phyloP scores from a whole-genome alignment of 2,113 vertebrate genomes.

The Gulo gulo region DNA sequence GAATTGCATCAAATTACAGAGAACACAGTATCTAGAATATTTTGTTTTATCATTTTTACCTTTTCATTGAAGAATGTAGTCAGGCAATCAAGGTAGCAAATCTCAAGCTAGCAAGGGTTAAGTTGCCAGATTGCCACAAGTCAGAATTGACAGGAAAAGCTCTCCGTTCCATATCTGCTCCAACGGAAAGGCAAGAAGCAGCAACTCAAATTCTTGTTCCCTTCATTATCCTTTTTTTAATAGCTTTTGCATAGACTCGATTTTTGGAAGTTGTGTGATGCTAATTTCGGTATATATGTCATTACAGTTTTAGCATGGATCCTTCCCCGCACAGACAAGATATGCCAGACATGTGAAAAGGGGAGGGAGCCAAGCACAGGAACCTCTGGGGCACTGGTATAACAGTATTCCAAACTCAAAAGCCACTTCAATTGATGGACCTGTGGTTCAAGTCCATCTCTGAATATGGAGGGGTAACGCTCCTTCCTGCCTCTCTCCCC shows the following conservation, averaged over 20 bases:
- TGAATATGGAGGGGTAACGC: neutral
- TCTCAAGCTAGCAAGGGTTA: neutral
- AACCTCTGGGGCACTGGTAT: neutral
- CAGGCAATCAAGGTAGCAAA: neutral
- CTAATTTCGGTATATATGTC: conserved; percentile 48
- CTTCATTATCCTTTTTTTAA: neutral
- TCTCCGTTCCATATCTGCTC: neutral
- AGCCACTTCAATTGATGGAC: no score
- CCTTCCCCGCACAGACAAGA: neutral
- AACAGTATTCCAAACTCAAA: neutral
- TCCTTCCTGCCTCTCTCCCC: neutral
- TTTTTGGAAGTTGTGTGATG: neutral
- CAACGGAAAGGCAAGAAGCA: neutral
- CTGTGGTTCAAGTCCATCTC: neutral
- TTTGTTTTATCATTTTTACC: neutral
- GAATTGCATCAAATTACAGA: neutral
- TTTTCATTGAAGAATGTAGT: neutral
- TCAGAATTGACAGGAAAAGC: neutral
- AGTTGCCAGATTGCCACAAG: neutral
- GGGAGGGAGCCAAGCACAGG: neutral
- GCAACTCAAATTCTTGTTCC: neutral
- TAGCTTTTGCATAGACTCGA: neutral
- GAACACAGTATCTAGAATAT: neutral
- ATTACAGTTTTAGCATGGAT: conserved; percentile 13
- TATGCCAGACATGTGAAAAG: neutral